phyloP scores from a whole-genome alignment of 1,140 invertebrate species.

The Penaeus vannamei region DNA sequence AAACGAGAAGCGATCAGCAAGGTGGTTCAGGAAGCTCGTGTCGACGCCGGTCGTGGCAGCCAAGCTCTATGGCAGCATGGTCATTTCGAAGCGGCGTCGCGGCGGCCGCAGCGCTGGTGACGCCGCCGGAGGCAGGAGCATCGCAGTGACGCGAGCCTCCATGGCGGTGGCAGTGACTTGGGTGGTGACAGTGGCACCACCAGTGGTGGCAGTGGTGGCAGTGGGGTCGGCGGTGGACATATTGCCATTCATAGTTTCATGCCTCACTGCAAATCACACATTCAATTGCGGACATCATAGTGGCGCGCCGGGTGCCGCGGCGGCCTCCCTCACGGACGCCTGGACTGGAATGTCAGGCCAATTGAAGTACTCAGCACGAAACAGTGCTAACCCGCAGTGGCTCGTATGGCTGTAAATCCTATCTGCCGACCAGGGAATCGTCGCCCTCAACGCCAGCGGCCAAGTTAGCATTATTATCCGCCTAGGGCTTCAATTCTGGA shows the following conservation, averaged over 20 bases:
- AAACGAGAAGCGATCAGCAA: too few relatives aligned
- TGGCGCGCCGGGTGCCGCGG: conserved; percentile 41
- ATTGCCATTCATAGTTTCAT: conserved; percentile 65
- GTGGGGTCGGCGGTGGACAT: conserved; percentile 33
- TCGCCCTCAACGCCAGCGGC: conserved; percentile 29
- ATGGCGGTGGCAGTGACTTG: neutral
- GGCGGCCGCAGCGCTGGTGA: too few relatives aligned
- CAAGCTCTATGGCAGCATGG: neutral
- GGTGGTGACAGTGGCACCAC: conserved; percentile 13
- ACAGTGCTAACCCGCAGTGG: conserved; percentile 45
- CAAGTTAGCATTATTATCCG: conserved; percentile 56
- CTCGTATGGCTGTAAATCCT: conserved; percentile 31
- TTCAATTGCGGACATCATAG: conserved; percentile 65
- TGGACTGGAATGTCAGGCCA: conserved; percentile 65
- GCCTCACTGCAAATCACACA: conserved; percentile 66
- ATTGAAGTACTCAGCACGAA: conserved; percentile 55
- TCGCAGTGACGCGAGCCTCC: neutral
- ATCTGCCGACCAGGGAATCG: neutral
- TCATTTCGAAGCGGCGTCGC: neutral
- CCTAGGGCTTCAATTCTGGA: conserved; percentile 63
- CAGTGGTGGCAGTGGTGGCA: conserved; percentile 7
- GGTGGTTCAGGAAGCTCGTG: neutral
- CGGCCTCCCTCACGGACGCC: conserved; percentile 62
- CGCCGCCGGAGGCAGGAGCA: too few relatives aligned
- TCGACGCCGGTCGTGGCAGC: neutral